Evolutionary conservation across 2,888 invertebrate genomes (phyloP).

Genomic region (Zhengitettix transpicula): DNA sequence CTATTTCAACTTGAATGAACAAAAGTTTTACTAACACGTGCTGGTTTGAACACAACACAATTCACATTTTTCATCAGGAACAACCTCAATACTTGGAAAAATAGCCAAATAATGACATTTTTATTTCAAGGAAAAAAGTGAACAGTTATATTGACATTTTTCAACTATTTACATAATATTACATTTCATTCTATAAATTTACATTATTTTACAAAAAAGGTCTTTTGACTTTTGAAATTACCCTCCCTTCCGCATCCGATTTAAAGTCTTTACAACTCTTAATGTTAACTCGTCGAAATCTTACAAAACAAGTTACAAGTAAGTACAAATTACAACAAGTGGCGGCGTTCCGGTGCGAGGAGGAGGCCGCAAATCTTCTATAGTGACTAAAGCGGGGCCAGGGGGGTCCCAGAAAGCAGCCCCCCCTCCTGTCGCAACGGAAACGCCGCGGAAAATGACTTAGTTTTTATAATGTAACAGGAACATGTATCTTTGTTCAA

Average conservation of each 20-base stretch:
- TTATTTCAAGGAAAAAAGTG: constrained; percentile 11
- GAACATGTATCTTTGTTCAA: constrained; percentile 14
- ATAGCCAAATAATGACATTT: constrained; percentile 14
- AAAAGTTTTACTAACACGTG: constrained; percentile 10
- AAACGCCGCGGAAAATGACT: constrained; percentile 13
- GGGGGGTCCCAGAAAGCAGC: not conserved
- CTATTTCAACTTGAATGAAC: constrained; percentile 8
- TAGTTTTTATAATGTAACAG: constrained; percentile 14
- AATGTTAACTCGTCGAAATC: constrained; percentile 10
- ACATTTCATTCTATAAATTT: constrained; percentile 13
- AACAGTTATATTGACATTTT: constrained; percentile 13
- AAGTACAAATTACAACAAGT: constrained; percentile 15
- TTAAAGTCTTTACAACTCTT: constrained; percentile 13
- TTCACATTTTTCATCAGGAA: constrained; percentile 8
- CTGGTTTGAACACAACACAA: constrained; percentile 6
- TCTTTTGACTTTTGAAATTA: constrained; percentile 3
- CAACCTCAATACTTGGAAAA: constrained; percentile 14
- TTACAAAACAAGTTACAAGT: constrained; percentile 10
- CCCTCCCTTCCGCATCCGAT: not conserved
- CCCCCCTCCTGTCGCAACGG: constrained; percentile 2
- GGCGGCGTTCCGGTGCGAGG: constrained; percentile 5
- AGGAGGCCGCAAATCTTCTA: not conserved
- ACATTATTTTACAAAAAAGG: constrained; percentile 14
- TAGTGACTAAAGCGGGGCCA: constrained; percentile 1
- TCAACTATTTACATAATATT: constrained; percentile 13